A percentile compares a stretch with the other conserved stretches of the same genome.
Conservation (phyloP, 1,140 invertebrate genomes). For the Drosophila varians region DNA sequence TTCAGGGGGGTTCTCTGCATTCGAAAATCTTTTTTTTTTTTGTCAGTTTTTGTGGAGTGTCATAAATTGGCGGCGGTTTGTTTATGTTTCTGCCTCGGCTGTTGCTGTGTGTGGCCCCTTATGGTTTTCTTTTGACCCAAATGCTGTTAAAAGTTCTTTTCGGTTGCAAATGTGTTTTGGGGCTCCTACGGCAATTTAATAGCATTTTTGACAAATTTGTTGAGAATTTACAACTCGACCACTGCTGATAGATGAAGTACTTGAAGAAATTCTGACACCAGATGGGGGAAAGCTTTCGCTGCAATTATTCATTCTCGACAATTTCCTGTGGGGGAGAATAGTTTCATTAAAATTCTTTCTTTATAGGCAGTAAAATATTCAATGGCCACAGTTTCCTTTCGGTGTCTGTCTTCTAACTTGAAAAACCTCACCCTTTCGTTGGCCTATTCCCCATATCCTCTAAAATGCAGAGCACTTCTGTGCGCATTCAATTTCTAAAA, state of each 20-base stretch:
- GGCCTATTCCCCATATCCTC: not conserved
- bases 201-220: constrained; percentile 56
- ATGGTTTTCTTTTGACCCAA: constrained; percentile 33
- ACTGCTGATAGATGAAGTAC: constrained; percentile 33
- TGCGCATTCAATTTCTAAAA: constrained; percentile 62
- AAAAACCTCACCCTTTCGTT: not conserved
- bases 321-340: not conserved
- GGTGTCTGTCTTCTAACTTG: not conserved
- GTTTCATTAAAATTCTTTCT: not conserved
- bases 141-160: constrained; percentile 37
- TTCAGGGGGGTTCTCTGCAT: constrained; percentile 28
- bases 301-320: constrained; percentile 15
- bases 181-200: constrained; percentile 28
- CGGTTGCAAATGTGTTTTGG: too few species aligned
- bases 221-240: constrained; percentile 44
- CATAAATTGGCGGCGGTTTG: constrained; percentile 47
- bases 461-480: not conserved
- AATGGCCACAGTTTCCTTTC: not conserved
- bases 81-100: constrained; percentile 39
- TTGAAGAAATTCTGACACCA: constrained; percentile 13
- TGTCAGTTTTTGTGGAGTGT: constrained; percentile 39
- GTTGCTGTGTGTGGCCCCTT: constrained; percentile 38
- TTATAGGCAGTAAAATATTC: not conserved
- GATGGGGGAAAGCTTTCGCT: constrained; percentile 9
- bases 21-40: constrained; percentile 23